Base-by-base conservation (phyloP, 2,113 vertebrate species). In the Pteronura brasiliensis region DNA sequence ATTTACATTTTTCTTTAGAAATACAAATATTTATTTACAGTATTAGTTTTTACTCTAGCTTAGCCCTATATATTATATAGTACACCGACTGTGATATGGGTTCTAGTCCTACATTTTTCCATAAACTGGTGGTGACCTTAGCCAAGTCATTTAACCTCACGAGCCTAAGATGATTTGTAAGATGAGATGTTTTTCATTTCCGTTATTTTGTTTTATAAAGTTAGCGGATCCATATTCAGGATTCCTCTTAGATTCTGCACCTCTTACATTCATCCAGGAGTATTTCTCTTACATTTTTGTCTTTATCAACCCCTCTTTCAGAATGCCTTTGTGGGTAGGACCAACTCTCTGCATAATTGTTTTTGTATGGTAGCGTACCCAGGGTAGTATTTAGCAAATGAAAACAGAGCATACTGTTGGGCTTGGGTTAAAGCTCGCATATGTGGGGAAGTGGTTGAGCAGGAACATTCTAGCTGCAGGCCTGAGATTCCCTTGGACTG, bases 21-120 rank as follows among this genome's bases (percentile, higher is more conserved):
- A 97, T 92, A 71, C 95, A 96, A 98, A 95, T 95, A 83, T 95
- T 97, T 98, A 95, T 97, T 98, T 98, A 98, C 44, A 15, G 88
- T 23, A 90, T 96, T 97, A 97, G 90, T 88, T 93, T 92, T 84
- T 72, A 93, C 84, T 90, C 65, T 47, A 52, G 87, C 69, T 44
- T 72, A 86, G 84, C 65, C 80, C 87, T 93, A 47, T 92, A 84
- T 59, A 31, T 69, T 52, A 39, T 31, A 31, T 84, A 67, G 52
- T 91, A 93, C 95, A 96, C 82, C 90, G n/a, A 44, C 29, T 11
- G 29, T 0, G 10, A 59, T 71, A 72, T 5, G 72, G 63, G 21
- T 77, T 93, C 69, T 80, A 77, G 61, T 49, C 74, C 83, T 88
- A 69, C 61, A 67, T 93, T 95, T 94, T 96, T 94, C 95, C 86